phyloP scores from a whole-genome alignment of 2,797 vertebrate genomes.

The Babyrousa celebensis region DNA sequence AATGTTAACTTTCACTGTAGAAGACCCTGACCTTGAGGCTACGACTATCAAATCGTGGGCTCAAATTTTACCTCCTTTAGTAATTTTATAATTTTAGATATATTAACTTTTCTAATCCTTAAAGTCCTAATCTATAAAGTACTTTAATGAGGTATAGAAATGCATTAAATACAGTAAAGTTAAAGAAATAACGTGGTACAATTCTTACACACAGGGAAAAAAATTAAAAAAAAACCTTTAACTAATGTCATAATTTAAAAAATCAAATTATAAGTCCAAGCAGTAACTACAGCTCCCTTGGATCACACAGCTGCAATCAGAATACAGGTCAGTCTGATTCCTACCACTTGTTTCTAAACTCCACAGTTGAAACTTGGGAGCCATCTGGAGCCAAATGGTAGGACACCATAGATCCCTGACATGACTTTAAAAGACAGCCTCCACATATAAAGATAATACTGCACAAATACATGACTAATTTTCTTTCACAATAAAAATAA shows the following conservation, averaged over 20 bases:
- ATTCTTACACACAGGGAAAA: background rate
- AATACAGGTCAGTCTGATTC: background rate
- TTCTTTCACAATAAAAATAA: background rate
- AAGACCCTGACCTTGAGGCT: background rate
- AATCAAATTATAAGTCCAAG: background rate
- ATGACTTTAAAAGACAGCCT: background rate
- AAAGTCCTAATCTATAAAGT: background rate
- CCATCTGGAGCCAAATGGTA: background rate
- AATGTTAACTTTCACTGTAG: background rate
- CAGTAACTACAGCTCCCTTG: background rate
- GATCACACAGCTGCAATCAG: background rate
- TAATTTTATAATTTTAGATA: background rate
- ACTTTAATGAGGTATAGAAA: background rate
- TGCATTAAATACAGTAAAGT: background rate
- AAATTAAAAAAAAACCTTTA: background rate
- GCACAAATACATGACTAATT: background rate
- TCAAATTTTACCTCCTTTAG: background rate
- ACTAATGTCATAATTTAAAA: background rate
- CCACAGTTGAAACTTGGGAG: background rate
- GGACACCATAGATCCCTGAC: background rate
- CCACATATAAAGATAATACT: background rate
- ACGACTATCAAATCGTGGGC: background rate
- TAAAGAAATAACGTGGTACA: background rate
- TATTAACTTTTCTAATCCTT: background rate
- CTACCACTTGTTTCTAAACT: background rate